Conservation (phyloP, 2,113 vertebrate species). For the Furnarius figulus region DNA sequence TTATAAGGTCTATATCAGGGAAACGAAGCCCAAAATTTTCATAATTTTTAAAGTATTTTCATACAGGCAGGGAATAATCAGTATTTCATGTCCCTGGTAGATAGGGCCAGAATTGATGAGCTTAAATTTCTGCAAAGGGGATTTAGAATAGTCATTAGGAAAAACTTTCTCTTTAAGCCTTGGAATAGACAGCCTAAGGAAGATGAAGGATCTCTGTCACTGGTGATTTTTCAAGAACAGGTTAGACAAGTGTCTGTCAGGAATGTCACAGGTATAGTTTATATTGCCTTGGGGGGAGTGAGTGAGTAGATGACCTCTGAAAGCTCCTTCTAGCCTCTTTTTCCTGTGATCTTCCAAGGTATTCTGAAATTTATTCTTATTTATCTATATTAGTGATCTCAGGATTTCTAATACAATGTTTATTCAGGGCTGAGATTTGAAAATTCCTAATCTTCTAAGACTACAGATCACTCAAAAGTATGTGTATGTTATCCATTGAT, state of each 20-base stretch:
- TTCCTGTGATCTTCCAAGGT: neutral
- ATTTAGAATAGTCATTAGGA: constrained; percentile 38
- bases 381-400: neutral
- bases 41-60: neutral
- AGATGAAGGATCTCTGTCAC: neutral
- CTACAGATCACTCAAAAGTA: neutral
- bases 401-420: neutral
- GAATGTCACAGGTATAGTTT: neutral
- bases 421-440: neutral
- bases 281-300: neutral
- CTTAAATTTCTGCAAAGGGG: constrained; percentile 29
- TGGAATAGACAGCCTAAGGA: constrained; percentile 16
- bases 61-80: neutral
- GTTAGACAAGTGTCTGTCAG: constrained; percentile 18
- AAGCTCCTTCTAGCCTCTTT: neutral
- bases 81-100: neutral
- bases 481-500: neutral
- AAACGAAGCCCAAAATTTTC: neutral
- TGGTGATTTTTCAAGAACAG: neutral
- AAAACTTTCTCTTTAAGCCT: constrained; percentile 24
- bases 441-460: neutral
- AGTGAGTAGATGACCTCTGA: neutral
- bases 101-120: constrained; percentile 30
- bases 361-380: neutral
- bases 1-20: neutral